These are phyloP conservation scores for Chitala chitala DNA, from an alignment of 2,113 vertebrate species.

Conservation along the genomic window DNA sequence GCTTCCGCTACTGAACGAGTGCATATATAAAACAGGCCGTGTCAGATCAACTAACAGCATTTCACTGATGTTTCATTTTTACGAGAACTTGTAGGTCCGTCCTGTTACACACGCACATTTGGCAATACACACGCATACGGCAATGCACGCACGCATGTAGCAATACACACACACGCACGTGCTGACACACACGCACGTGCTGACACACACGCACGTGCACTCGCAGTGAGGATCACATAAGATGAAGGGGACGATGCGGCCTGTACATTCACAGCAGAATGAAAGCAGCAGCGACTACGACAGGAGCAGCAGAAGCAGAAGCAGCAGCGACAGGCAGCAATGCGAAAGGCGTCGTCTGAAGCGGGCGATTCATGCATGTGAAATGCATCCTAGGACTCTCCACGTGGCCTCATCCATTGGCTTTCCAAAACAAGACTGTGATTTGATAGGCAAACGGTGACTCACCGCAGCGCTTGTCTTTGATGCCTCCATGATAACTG, in stretches of 20 bases:
- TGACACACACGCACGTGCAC: conserved; percentile 24
- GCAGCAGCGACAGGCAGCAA: neutral
- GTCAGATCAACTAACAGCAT: neutral
- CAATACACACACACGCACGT: conserved; percentile 27
- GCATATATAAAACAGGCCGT: neutral
- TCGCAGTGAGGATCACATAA: neutral
- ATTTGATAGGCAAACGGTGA: conserved; percentile 21
- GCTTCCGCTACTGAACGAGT: neutral
- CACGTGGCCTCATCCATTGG: neutral
- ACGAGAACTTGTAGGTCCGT: neutral
- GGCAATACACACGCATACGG: conserved; percentile 70
- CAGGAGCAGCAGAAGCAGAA: neutral
- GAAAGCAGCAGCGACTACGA: neutral
- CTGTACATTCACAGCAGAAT: neutral
- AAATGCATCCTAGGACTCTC: neutral
- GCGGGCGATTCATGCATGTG: conserved; percentile 18
- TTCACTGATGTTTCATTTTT: neutral
- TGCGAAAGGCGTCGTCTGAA: neutral
- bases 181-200: conserved; percentile 50
- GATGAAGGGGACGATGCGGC: conserved; percentile 1
- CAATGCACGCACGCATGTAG: conserved; percentile 62
- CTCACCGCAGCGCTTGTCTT: conserved; percentile 27
- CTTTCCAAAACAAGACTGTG: neutral
- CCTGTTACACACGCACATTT: conserved; percentile 14
- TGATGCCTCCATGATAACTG: conserved; percentile 27